These are phyloP conservation scores for Sclerodermus sp. DNA, from an alignment of 2,888 invertebrate genomes.

Conservation along the genomic window DNA sequence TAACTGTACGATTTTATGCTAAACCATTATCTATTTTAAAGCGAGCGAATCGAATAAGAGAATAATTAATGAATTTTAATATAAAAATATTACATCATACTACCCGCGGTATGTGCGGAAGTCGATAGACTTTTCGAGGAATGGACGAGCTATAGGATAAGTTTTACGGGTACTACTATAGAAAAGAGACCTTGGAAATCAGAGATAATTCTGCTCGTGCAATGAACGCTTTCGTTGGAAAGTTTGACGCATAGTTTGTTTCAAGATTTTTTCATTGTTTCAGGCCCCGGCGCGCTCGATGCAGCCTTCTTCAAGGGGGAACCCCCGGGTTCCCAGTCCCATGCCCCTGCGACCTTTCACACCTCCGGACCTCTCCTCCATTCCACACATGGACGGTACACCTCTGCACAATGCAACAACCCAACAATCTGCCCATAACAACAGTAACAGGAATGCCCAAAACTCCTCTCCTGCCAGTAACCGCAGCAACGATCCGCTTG, in stretches of 20 bases:
- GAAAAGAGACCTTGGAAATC: no score
- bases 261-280: conserved; percentile 14
- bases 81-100: no score
- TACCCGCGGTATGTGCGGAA: no score
- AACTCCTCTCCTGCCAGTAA: conserved; percentile 11
- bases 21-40: no score
- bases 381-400: conserved; percentile 55
- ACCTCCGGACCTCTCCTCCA: conserved; percentile 52
- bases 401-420: conserved; percentile 34
- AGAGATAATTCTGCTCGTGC: no score
- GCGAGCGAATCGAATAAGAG: no score
- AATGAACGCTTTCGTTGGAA: no score
- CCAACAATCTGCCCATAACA: conserved; percentile 29
- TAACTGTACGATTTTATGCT: no score
- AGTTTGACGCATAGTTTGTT: not conserved
- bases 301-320: conserved; percentile 51
- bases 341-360: conserved; percentile 47
- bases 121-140: no score
- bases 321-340: conserved; percentile 41
- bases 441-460: conserved; percentile 10
- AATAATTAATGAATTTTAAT: no score
- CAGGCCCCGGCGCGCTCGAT: conserved; percentile 53
- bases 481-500: conserved; percentile 1
- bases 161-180: no score
- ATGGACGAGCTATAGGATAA: no score